Evolutionary conservation across 1,140 invertebrate genomes (phyloP).

Genomic region (Drosophila leontia): DNA sequence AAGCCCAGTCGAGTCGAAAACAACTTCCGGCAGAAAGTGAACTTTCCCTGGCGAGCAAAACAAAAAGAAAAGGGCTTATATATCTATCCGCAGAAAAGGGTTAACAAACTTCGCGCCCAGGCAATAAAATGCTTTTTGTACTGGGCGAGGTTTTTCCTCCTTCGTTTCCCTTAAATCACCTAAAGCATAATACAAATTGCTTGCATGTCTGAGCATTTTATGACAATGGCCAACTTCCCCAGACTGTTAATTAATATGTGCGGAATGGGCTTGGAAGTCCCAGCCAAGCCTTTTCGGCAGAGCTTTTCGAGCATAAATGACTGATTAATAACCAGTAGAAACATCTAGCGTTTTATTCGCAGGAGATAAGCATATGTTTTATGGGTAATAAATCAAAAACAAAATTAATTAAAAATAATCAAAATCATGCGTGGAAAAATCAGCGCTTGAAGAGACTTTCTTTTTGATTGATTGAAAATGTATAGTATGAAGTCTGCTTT

Average conservation of each 20-base stretch:
- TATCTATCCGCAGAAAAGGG: slow-evolving; percentile 52
- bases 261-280: slow-evolving; percentile 24
- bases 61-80: slow-evolving; percentile 46
- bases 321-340: slow-evolving; percentile 34
- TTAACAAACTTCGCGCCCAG: slow-evolving; percentile 72
- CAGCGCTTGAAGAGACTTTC: slow-evolving; percentile 1
- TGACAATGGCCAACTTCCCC: slow-evolving; percentile 60
- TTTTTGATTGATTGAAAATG: slow-evolving; percentile 27
- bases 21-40: slow-evolving; percentile 78
- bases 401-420: slow-evolving; percentile 26
- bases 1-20: slow-evolving; percentile 52
- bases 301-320: slow-evolving; percentile 46
- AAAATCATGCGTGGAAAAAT: slow-evolving; percentile 24
- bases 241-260: slow-evolving; percentile 52
- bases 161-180: slow-evolving; percentile 23
- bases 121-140: slow-evolving; percentile 47
- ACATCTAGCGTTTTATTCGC: slow-evolving; percentile 21
- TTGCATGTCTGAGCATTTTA: slow-evolving; percentile 79
- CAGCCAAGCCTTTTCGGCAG: slow-evolving; percentile 10
- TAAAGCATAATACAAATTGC: slow-evolving; percentile 69
- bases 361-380: slow-evolving; percentile 15
- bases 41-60: slow-evolving; percentile 53
- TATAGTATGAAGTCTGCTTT: background rate
- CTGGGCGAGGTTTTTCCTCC: slow-evolving; percentile 33
- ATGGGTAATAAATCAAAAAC: slow-evolving; percentile 32